phyloP scores from a whole-genome alignment of 30 jellyfish, hydroid and myxozoan species.

The Aurelia sp. region DNA sequence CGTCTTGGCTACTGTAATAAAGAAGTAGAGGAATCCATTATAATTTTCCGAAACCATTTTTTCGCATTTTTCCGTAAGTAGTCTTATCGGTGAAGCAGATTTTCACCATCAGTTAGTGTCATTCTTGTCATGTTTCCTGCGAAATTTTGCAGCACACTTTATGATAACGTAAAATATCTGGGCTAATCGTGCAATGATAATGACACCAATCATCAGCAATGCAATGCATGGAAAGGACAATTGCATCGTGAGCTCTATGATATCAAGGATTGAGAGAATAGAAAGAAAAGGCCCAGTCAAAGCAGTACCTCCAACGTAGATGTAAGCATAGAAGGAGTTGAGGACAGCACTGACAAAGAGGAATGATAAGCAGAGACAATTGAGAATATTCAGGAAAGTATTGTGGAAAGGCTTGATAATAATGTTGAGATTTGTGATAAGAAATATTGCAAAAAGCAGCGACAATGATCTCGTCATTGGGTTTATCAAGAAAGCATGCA shows the following conservation, averaged over 20 bases:
- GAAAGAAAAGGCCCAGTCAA: background rate
- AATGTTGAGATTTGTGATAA: background rate
- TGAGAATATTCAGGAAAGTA: background rate
- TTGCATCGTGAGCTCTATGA: background rate
- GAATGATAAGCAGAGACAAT: background rate
- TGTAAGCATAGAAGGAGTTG: background rate
- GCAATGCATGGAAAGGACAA: conserved; percentile 1
- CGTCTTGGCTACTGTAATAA: no score
- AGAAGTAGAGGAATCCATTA: no score
- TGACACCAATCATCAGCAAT: background rate
- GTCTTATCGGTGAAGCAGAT: no score
- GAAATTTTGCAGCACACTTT: no score
- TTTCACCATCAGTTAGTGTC: no score
- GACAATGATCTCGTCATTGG: conserved; percentile 1
- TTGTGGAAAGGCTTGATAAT: background rate
- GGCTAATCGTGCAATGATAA: background rate
- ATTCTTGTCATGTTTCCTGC: no score
- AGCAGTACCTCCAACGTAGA: conserved; percentile 1
- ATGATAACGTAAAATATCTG: no score
- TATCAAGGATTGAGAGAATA: background rate
- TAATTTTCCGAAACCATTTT: no score
- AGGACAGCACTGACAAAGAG: background rate
- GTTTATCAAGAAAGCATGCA: background rate
- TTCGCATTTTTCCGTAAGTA: no score
- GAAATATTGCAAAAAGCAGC: background rate